Evolutionary conservation across 2,113 vertebrate species (phyloP).

Genomic region (Atractosteus spatula): DNA sequence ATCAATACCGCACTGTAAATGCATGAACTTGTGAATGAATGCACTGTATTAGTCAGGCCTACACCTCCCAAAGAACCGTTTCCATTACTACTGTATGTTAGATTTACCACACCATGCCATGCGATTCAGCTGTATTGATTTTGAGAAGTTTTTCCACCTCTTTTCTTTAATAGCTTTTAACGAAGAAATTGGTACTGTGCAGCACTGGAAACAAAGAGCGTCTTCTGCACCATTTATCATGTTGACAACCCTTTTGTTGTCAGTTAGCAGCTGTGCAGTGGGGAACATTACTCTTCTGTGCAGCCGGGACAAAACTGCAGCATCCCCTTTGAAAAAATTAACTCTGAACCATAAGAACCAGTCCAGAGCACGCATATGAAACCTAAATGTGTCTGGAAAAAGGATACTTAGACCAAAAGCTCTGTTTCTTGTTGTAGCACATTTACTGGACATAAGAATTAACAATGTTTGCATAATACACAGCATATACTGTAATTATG

Average conservation of each 20-base stretch:
- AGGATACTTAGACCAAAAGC: too few relatives aligned
- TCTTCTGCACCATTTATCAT: conserved; percentile 65
- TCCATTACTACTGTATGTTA: not conserved
- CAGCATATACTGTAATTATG: too few relatives aligned
- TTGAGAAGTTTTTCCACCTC: conserved; percentile 15
- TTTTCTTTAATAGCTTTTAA: conserved; percentile 40
- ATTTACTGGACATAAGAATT: too few relatives aligned
- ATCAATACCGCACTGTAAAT: too few relatives aligned
- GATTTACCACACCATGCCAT: not conserved
- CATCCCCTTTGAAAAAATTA: not conserved
- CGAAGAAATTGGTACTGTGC: conserved; percentile 30
- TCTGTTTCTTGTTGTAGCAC: too few relatives aligned
- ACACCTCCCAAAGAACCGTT: not conserved
- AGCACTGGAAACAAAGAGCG: conserved; percentile 45
- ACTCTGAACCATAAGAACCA: too few relatives aligned
- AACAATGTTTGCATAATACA: too few relatives aligned
- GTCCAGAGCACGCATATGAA: too few relatives aligned
- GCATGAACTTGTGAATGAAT: too few relatives aligned
- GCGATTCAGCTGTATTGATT: conserved; percentile 14
- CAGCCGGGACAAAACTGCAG: not conserved
- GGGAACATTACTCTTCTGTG: conserved; percentile 56
- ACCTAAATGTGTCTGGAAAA: too few relatives aligned
- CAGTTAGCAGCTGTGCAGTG: conserved; percentile 57
- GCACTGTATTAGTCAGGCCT: too few relatives aligned
- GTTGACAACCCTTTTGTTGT: conserved; percentile 65